phyloP scores from a whole-genome alignment of 2,797 vertebrate species.

The Sparus aurata region DNA sequence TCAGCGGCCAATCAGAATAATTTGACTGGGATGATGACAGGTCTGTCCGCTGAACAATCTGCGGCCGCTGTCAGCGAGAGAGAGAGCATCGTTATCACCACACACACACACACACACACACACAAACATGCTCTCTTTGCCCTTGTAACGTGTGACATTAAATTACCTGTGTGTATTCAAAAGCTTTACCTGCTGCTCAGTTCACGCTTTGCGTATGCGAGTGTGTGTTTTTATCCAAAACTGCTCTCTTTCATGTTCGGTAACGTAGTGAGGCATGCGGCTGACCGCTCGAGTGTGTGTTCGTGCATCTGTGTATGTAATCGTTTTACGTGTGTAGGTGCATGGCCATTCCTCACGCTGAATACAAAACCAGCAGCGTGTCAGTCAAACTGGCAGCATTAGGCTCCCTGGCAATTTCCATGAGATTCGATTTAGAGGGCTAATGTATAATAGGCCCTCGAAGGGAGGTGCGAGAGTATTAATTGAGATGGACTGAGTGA shows the following conservation, averaged over 20 bases:
- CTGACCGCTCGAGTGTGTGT: conserved; percentile 40
- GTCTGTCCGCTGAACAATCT: conserved; percentile 76
- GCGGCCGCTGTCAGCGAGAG: conserved; percentile 61
- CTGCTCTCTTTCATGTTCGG: conserved; percentile 25
- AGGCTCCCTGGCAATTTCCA: conserved; percentile 78
- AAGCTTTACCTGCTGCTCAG: conserved; percentile 4
- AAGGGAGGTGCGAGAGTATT: conserved; percentile 79
- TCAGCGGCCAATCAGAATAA: conserved; percentile 90
- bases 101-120: conserved; percentile 28
- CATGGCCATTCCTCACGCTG: conserved; percentile 32
- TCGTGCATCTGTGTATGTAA: conserved; percentile 29
- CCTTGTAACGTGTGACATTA: conserved; percentile 38
- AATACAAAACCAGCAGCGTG: conserved; percentile 69
- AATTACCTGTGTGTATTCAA: conserved; percentile 43
- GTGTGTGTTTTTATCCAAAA: conserved; percentile 33
- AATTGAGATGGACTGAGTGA: conserved; percentile 81
- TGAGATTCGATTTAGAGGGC: conserved; percentile 81
- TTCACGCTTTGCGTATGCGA: conserved; percentile 7
- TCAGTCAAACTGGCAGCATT: conserved; percentile 77
- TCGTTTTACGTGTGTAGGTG: conserved; percentile 58
- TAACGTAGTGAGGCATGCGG: neutral
- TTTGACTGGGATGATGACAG: conserved; percentile 86
- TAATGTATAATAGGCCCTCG: conserved; percentile 80
- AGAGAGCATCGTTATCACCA: conserved; percentile 59
- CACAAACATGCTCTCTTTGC: conserved; percentile 16